These are phyloP conservation scores for Ascaphus truei DNA, from an alignment of 2,113 vertebrate genomes.

Conservation along the genomic window DNA sequence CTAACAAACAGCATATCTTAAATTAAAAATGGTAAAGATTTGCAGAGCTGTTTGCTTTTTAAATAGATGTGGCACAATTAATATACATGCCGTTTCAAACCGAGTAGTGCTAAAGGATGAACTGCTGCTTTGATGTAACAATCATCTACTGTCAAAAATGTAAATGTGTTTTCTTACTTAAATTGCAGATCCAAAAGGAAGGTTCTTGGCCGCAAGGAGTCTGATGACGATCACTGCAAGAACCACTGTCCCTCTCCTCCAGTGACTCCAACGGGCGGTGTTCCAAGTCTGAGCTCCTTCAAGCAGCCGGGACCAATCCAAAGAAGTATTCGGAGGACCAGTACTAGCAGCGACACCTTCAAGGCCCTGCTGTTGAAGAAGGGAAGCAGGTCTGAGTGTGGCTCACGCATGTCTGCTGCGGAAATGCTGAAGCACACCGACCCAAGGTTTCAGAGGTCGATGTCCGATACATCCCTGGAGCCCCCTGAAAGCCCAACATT, in stretches of 20 bases:
- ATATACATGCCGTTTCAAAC: no score
- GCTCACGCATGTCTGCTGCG: slow-evolving; percentile 88
- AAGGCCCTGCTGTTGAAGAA: slow-evolving; percentile 97
- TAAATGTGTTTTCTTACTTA: not conserved
- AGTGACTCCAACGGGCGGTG: slow-evolving; percentile 72
- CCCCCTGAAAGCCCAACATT: slow-evolving; percentile 55
- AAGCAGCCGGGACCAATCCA: slow-evolving; percentile 84
- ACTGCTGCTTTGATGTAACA: no score
- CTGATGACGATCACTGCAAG: slow-evolving; percentile 80
- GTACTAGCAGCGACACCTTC: slow-evolving; percentile 95
- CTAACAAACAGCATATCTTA: no score
- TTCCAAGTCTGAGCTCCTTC: slow-evolving; percentile 60
- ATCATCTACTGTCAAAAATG: no score
- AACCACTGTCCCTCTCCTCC: slow-evolving; percentile 80
- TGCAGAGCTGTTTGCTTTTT: no score
- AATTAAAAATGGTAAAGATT: no score
- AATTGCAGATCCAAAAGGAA: slow-evolving; percentile 89
- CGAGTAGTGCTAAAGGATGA: no score
- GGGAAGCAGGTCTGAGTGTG: slow-evolving; percentile 84
- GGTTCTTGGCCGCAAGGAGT: slow-evolving; percentile 91
- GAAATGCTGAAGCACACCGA: slow-evolving; percentile 93
- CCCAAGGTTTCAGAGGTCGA: slow-evolving; percentile 77
- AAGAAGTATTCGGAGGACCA: slow-evolving; percentile 83
- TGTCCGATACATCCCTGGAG: slow-evolving; percentile 58
- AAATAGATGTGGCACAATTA: no score